Evolutionary conservation across 2,797 vertebrate genomes (phyloP).

Genomic region (Macroramphosus scolopax): DNA sequence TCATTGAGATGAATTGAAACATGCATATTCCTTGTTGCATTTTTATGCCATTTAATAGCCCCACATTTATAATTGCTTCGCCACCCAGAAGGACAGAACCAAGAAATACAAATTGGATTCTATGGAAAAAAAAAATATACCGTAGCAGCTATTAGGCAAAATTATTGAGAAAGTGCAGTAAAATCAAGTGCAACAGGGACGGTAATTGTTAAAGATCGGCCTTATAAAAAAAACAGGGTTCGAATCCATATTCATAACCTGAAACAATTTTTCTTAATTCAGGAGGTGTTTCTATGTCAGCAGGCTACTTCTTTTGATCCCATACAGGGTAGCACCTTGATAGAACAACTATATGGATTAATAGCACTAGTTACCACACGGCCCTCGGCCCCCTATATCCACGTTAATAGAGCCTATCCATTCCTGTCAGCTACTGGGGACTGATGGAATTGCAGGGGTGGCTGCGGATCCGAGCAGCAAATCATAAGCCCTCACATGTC

Average conservation of each 20-base stretch:
- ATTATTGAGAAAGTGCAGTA: background rate
- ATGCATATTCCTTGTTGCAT: slow-evolving; percentile 45
- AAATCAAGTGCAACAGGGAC: slow-evolving; percentile 16
- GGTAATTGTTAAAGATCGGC: background rate
- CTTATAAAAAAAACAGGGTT: background rate
- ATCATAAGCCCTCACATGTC: slow-evolving; percentile 66
- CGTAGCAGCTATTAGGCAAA: no score
- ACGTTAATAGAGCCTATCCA: slow-evolving; percentile 82
- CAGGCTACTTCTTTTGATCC: slow-evolving; percentile 61
- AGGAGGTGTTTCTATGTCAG: slow-evolving; percentile 52
- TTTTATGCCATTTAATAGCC: slow-evolving; percentile 49
- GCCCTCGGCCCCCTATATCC: slow-evolving; percentile 75
- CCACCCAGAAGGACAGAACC: slow-evolving; percentile 14
- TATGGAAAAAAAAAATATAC: background rate
- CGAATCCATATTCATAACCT: slow-evolving; percentile 29
- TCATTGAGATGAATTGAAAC: slow-evolving; percentile 61
- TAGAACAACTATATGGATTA: slow-evolving; percentile 82
- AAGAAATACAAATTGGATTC: slow-evolving; percentile 9
- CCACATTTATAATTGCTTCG: slow-evolving; percentile 25
- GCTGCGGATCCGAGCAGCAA: slow-evolving; percentile 71
- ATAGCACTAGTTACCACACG: slow-evolving; percentile 80
- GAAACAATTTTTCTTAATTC: slow-evolving; percentile 56
- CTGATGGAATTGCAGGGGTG: slow-evolving; percentile 77
- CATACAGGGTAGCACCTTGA: slow-evolving; percentile 67
- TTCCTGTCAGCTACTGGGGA: slow-evolving; percentile 82